Conservation (phyloP, 2,797 vertebrate genomes). For the Odontamblyopus lacepedii region DNA sequence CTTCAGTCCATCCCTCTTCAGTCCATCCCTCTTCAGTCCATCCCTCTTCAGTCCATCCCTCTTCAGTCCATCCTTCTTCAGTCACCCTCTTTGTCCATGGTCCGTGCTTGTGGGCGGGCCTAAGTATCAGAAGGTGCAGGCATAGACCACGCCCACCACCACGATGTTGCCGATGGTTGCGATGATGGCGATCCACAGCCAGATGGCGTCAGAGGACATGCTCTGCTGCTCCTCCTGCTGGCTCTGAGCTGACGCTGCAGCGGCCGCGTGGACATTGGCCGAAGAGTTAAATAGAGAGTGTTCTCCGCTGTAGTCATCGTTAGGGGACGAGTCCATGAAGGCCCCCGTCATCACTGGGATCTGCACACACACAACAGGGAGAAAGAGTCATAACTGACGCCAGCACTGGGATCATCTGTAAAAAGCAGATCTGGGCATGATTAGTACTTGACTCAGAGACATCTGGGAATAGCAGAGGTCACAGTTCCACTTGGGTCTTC, state of each 20-base stretch:
- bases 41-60: not conserved
- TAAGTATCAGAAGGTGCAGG: slow-evolving; percentile 90
- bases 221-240: slow-evolving; percentile 85
- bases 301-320: slow-evolving; percentile 93
- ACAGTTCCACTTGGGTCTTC: too few relatives aligned
- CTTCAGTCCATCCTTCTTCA: not conserved
- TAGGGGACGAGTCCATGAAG: slow-evolving; percentile 96
- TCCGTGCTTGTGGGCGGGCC: not conserved
- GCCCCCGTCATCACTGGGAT: slow-evolving; percentile 97
- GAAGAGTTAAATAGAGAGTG: slow-evolving; percentile 97
- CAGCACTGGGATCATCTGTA: too few relatives aligned
- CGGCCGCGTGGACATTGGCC: slow-evolving; percentile 86
- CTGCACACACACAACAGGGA: slow-evolving; percentile 62
- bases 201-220: slow-evolving; percentile 92
- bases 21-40: not conserved
- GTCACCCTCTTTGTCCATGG: slow-evolving; percentile 20
- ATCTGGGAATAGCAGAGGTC: not conserved
- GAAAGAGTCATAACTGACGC: not conserved
- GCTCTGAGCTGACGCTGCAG: slow-evolving; percentile 76
- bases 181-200: slow-evolving; percentile 97
- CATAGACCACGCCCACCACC: slow-evolving; percentile 95
- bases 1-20: too few relatives aligned
- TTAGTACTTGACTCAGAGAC: too few relatives aligned
- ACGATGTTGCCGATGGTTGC: slow-evolving; percentile 98
- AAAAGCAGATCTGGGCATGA: too few relatives aligned